Conservation (phyloP, 2,888 invertebrate genomes). For the Agrypnus murinus region DNA sequence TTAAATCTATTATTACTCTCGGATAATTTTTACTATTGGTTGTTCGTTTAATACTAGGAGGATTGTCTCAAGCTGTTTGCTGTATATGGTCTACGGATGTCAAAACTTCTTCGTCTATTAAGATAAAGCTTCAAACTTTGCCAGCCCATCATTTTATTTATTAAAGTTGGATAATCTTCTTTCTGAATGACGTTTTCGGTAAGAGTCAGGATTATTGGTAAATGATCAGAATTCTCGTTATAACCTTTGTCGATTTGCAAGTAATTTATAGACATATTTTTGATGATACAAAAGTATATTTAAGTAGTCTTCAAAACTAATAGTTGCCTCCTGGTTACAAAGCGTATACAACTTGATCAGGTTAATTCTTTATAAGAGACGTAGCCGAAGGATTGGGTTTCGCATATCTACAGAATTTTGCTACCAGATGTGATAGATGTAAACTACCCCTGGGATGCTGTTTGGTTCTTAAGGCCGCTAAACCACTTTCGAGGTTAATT, state of each 20-base stretch:
- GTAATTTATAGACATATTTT: constrained; percentile 34
- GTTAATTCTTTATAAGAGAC: too few species aligned
- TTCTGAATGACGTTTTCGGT: constrained; percentile 26
- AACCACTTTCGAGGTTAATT: too few species aligned
- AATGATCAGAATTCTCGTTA: constrained; percentile 29
- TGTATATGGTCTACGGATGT: constrained; percentile 23
- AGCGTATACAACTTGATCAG: too few species aligned
- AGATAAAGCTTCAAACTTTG: constrained; percentile 33
- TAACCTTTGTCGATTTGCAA: constrained; percentile 31
- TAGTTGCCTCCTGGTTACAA: too few species aligned
- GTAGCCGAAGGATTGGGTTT: too few species aligned
- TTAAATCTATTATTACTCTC: constrained; percentile 16
- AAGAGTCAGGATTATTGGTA: constrained; percentile 21
- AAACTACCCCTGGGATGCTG: too few species aligned
- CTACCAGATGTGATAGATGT: too few species aligned
- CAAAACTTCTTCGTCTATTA: constrained; percentile 27
- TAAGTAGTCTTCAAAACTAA: too few species aligned
- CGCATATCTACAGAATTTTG: too few species aligned
- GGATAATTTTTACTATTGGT: constrained; percentile 20
- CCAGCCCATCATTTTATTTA: constrained; percentile 28
- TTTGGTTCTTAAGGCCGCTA: too few species aligned
- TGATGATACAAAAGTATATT: constrained; percentile 29
- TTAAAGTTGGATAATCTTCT: constrained; percentile 15
- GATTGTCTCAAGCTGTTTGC: constrained; percentile 26
- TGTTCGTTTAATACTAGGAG: background rate